Base-by-base conservation (phyloP, 1,140 invertebrate species). In the Ephestia elutella region DNA sequence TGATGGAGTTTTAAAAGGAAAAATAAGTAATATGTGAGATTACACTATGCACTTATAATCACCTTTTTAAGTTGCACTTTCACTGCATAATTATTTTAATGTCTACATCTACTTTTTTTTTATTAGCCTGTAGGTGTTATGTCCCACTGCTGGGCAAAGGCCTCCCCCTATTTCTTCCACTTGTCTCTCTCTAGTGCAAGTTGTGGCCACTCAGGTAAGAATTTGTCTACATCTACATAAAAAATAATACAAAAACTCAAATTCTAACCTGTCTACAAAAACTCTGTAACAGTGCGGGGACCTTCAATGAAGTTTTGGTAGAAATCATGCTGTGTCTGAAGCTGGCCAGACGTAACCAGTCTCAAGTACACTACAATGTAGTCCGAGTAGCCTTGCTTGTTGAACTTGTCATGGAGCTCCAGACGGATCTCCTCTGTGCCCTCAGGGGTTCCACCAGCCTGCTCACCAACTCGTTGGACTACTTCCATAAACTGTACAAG, bases 251-350 rank as follows among this genome's bases (percentile, higher is more conserved):
- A 54, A 90, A 56, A 56, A 54, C 11, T 44, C 30, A 8, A 30
- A 19, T 30, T 48, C 67, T 57, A 60, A 89, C 89, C 85, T 90
- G 87, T 79, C 86, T 82, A 72, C 89, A 90, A 68, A n/a, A 90
- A 90, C 55, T 90, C 89, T n/a, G 86, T 92, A 57, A 97, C 93
- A 50, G 95, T 95, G 72, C 95, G 91, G 70, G 94, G 93, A n/a
- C 97, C 97, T 86, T 99, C 97, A 70, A 99, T 97, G 78, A 99
- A 99, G 85, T 97, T 95, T 71, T 94, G 93, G 86, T 97, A 99
- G 86, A 99, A 98, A 17, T 97, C 96, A 53, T 95, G 92, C 68
- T 98, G 95, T 69, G 94, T 95, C 87, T 98, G 96, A 20, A 99
- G 90, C 82, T 98, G 95, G 10, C 96, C 97, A 61, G 97, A 98